Base-by-base conservation (phyloP, 2,113 vertebrate genomes). In the Leuciscus idus region DNA sequence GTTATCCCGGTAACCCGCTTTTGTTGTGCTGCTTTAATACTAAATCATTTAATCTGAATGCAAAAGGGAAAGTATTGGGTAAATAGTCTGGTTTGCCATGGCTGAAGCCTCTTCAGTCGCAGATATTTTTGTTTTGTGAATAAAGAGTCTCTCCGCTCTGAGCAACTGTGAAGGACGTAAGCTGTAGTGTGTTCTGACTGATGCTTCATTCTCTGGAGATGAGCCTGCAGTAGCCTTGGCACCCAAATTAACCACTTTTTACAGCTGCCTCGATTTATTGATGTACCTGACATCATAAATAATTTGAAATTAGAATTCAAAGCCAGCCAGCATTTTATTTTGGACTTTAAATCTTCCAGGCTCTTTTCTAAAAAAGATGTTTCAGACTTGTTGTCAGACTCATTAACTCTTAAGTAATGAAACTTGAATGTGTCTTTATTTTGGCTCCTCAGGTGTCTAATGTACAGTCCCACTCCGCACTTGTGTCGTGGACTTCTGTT, bases 401-500 rank as follows among this genome's bases (percentile, higher is more conserved):
- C 39, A 9, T 43, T 8, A 7, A 43, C 7, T 43, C 7, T 43
- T 39, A 39, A 39, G 39, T 39, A 46, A n/a, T n/a, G 43, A 36
- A 68, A n/a, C 36, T 43, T 46, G 4, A 73, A 73, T 73, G 21
- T 46, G 70, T 73, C 23, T 50, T 76, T 43, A 33, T 72, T 86
- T 59, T 62, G 66, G 19, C 11, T 88, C 85, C 78, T 0, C 39
- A 97, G 96, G 95, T 97, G 81, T 96, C 94, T 55, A 95, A 96
- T 79, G 94, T 97, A 87, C 96, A 97, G 87, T 94, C 96, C 12
- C 94, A 94, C 90, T 88, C 95, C 0, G 96, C 95, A 68, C 89
- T 94, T 30, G 91, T 97, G 55, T 95, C 95, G 50, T 97, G 96
- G 96, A 91, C 94, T 2, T 96, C 95, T 87, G 95, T 95, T 28